These are phyloP conservation scores for Empis livida DNA, from an alignment of 2,888 invertebrate species.

Conservation along the genomic window DNA sequence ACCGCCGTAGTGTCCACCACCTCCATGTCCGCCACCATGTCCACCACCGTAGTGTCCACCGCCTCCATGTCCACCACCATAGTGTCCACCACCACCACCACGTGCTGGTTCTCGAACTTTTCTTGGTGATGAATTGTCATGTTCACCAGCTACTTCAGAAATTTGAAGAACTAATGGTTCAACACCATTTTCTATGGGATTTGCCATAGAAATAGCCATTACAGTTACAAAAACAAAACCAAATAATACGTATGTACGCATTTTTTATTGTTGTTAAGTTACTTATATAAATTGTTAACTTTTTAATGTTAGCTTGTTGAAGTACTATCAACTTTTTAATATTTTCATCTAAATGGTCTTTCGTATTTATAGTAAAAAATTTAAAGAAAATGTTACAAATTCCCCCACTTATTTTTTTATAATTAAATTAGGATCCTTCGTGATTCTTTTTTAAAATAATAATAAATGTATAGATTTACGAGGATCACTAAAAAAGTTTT, in stretches of 20 bases:
- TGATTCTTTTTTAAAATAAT: too few relatives aligned
- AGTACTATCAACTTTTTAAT: too few relatives aligned
- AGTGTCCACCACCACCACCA: slow-evolving; percentile 15
- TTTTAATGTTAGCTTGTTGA: too few relatives aligned
- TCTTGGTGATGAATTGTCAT: slow-evolving; percentile 17
- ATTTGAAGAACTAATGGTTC: too few relatives aligned
- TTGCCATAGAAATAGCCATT: slow-evolving; percentile 9
- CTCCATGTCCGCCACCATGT: neutral
- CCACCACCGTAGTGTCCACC: slow-evolving; percentile 3
- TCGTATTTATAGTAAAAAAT: too few relatives aligned
- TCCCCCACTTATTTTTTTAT: too few relatives aligned
- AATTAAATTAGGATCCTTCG: too few relatives aligned
- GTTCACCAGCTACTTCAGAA: slow-evolving; percentile 2
- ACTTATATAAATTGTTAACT: too few relatives aligned
- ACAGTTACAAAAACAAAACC: slow-evolving; percentile 11
- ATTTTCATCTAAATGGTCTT: too few relatives aligned
- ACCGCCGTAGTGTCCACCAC: neutral
- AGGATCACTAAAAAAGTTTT: too few relatives aligned
- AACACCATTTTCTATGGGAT: slow-evolving; percentile 2
- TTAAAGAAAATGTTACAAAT: too few relatives aligned
- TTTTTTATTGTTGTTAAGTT: slow-evolving; percentile 5
- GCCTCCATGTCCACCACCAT: slow-evolving; percentile 6
- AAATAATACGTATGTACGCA: slow-evolving; percentile 16
- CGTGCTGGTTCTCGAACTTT: slow-evolving; percentile 13
- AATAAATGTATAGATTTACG: too few relatives aligned